Evolutionary conservation across 2,888 invertebrate genomes (phyloP).

Genomic region (Leucophenga maculata): DNA sequence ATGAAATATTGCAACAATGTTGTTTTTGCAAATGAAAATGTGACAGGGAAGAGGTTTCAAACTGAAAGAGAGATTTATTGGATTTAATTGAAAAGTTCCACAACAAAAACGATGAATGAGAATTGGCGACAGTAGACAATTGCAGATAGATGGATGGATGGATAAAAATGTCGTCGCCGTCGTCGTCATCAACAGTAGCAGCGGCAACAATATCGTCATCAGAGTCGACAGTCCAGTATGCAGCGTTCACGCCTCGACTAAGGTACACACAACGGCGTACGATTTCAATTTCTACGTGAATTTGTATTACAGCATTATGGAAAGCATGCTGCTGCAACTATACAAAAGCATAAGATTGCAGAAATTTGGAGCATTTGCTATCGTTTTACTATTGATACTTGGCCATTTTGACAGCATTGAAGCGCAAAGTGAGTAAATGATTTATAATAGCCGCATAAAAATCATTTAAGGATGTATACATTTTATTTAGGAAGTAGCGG

Average conservation of each 20-base stretch:
- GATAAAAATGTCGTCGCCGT: no score
- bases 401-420: conserved; percentile 43
- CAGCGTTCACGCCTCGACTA: conserved; percentile 11
- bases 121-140: not conserved
- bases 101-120: conserved; percentile 2
- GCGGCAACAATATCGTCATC: not conserved
- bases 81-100: conserved; percentile 22
- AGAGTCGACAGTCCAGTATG: not conserved
- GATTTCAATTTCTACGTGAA: not conserved
- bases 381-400: conserved; percentile 43
- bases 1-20: not conserved
- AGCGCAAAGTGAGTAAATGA: conserved; percentile 55
- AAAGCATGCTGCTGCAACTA: conserved; percentile 1
- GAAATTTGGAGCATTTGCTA: not conserved
- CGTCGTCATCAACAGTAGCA: not conserved
- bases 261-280: not conserved
- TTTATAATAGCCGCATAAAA: no score
- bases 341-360: not conserved
- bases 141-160: no score
- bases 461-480: no score
- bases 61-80: conserved; percentile 13
- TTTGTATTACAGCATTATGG: not conserved
- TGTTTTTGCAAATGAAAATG: not conserved
- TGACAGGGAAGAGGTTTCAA: not conserved
- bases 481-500: conserved; percentile 63